Percentiles rank a stretch among this genome's conserved stretches.
Conservation (phyloP, 2,113 vertebrate genomes). For the Rallus limicola region DNA sequence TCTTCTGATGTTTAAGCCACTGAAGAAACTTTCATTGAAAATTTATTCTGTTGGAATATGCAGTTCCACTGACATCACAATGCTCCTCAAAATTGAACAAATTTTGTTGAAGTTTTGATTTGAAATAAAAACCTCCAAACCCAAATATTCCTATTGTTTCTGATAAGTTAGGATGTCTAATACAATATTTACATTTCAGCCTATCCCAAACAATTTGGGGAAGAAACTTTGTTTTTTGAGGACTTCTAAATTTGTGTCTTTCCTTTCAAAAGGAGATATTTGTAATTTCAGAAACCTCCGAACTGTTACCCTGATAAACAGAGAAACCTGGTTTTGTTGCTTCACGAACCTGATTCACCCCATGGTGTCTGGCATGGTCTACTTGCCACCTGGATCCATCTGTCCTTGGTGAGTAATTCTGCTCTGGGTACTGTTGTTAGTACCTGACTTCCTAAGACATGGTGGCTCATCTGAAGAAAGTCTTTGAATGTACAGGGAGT, state of each 20-base stretch:
- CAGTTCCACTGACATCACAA: background rate
- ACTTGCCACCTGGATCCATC: constrained; percentile 43
- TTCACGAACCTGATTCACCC: background rate
- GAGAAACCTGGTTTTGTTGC: background rate
- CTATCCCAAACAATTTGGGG: background rate
- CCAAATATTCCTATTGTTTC: background rate
- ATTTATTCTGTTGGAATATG: background rate
- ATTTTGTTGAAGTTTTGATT: background rate
- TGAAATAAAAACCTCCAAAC: background rate
- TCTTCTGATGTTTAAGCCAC: background rate
- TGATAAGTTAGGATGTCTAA: background rate
- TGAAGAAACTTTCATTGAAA: background rate
- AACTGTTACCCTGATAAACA: background rate
- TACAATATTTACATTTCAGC: background rate
- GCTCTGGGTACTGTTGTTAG: background rate
- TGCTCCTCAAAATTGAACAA: background rate
- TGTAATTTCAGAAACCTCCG: background rate
- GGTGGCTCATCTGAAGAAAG: background rate
- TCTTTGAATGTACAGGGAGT: background rate
- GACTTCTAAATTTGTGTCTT: background rate
- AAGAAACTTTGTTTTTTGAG: background rate
- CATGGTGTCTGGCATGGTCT: background rate
- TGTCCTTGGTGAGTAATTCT: constrained; percentile 17
- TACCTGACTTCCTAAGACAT: background rate
- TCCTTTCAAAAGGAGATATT: background rate